Conservation (phyloP, 2,888 invertebrate genomes). For the Ernsta delagoae region DNA sequence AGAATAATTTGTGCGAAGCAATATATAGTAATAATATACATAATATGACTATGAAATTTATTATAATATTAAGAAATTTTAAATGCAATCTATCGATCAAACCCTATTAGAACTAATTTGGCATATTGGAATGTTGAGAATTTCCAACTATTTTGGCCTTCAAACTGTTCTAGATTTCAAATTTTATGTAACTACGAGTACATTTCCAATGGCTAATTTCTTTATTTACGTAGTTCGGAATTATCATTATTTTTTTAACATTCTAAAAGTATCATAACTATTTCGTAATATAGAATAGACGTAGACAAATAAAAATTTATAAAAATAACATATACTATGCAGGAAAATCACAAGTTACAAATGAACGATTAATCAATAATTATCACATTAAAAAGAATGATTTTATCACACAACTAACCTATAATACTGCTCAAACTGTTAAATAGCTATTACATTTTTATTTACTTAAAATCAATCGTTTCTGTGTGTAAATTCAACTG, state of each 20-base stretch:
- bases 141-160: constrained; percentile 58
- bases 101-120: constrained; percentile 50
- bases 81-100: constrained; percentile 51
- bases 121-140: constrained; percentile 42
- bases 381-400: constrained; percentile 72
- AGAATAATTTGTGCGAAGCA: constrained; percentile 41
- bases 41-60: constrained; percentile 15
- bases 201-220: not conserved
- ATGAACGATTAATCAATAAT: constrained; percentile 55
- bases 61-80: constrained; percentile 32
- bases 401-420: constrained; percentile 77
- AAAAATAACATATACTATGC: constrained; percentile 31
- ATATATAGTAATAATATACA: constrained; percentile 20
- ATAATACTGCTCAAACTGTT: constrained; percentile 80
- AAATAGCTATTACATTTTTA: constrained; percentile 64
- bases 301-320: constrained; percentile 11
- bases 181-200: constrained; percentile 51
- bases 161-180: constrained; percentile 76
- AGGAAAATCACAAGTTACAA: constrained; percentile 44
- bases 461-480: constrained; percentile 68
- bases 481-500: constrained; percentile 75
- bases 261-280: not conserved
- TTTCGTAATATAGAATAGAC: not conserved
- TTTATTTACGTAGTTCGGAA: not conserved
- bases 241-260: not conserved